Conservation (phyloP, 2,888 invertebrate species). For the Galeopsomyia nigrocyanea region DNA sequence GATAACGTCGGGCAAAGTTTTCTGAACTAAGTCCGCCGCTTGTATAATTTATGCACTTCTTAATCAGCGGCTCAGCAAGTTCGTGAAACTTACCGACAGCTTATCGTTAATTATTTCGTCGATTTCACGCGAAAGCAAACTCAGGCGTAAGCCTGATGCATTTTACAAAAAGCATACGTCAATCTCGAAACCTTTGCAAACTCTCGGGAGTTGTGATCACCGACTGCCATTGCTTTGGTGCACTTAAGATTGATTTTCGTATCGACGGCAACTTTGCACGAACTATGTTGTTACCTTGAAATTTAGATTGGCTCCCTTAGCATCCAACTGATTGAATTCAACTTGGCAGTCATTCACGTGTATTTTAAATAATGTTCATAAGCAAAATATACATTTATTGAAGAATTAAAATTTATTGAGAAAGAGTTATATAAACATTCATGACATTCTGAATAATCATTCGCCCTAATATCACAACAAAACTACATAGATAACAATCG, state of each 20-base stretch:
- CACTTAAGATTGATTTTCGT: slow-evolving; percentile 41
- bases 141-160: slow-evolving; percentile 33
- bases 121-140: slow-evolving; percentile 29
- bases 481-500: too few species aligned
- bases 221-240: slow-evolving; percentile 35
- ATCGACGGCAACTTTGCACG: neutral
- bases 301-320: too few species aligned
- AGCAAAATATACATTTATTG: too few species aligned
- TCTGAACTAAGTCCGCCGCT: neutral
- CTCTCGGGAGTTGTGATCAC: slow-evolving; percentile 30
- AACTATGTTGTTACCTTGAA: too few species aligned
- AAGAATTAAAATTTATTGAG: too few species aligned
- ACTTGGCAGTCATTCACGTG: too few species aligned
- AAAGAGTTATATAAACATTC: too few species aligned
- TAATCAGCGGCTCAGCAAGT: slow-evolving; percentile 26
- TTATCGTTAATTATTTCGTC: slow-evolving; percentile 49
- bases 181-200: slow-evolving; percentile 2
- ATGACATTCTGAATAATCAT: too few species aligned
- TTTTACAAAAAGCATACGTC: slow-evolving; percentile 37
- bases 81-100: slow-evolving; percentile 42
- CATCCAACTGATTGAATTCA: too few species aligned
- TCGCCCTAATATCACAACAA: too few species aligned
- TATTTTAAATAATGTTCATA: too few species aligned
- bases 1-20: slow-evolving; percentile 30
- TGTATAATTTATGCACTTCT: slow-evolving; percentile 32